These are phyloP conservation scores for Thecophora atra DNA, from an alignment of 2,888 invertebrate genomes.

Conservation along the genomic window DNA sequence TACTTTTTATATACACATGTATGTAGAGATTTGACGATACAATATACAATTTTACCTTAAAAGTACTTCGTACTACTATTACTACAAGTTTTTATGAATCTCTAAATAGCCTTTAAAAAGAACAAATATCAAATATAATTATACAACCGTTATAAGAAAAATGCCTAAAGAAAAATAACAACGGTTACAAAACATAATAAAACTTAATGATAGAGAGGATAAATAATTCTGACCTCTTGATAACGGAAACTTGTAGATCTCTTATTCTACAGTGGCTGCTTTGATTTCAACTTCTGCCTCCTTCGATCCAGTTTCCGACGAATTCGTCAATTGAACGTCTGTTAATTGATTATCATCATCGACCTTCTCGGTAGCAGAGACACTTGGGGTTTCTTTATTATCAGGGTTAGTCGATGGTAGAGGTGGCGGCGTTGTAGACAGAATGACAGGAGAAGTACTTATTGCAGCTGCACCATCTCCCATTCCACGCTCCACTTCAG, in stretches of 20 bases:
- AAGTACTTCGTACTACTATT: no score
- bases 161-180: no score
- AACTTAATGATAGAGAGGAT: background rate
- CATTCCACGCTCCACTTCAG: constrained; percentile 56
- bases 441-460: constrained; percentile 58
- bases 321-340: constrained; percentile 45
- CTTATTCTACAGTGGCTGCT: constrained; percentile 53
- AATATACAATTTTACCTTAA: no score
- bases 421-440: constrained; percentile 59
- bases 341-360: constrained; percentile 47
- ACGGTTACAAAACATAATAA: no score
- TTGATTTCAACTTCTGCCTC: constrained; percentile 43
- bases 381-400: constrained; percentile 1
- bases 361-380: background rate
- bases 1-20: no score
- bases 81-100: no score
- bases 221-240: constrained; percentile 13
- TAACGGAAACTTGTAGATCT: constrained; percentile 27
- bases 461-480: constrained; percentile 63
- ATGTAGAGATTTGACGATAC: no score
- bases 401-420: constrained; percentile 40
- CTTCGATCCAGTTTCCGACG: constrained; percentile 44
- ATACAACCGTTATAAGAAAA: no score
- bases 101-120: no score
- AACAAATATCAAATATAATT: no score